Evolutionary conservation across 2,888 invertebrate genomes (phyloP), one percentile per base, ranked within the genome.

Genomic region (Meandrusa payeni): DNA sequence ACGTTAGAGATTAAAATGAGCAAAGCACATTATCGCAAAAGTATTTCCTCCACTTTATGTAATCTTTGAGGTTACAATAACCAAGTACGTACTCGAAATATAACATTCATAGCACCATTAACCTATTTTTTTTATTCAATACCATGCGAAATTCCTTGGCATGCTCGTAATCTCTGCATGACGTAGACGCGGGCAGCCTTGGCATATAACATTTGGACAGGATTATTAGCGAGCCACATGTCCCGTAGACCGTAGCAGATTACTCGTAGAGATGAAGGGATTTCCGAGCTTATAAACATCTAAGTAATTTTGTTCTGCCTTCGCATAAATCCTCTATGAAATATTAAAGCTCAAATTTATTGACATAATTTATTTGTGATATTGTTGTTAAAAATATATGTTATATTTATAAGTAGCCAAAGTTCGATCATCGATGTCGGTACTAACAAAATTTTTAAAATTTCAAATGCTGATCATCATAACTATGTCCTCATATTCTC

Each of bases 81-180:
- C 13, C 19, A 13, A 22, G 26, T 26, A 38, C 15, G n/a, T 5
- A 15, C 7, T 12, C 15, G 5, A 11, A 10, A 5, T 41, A 23
- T 20, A 33, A 34, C 33, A 45, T 39, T 39, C 44, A 34, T 39
- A 39, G 34, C n/a, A 28, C 12, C 34, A 45, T 45, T 45, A 29
- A 39, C 39, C 39, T 5, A 45, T 12, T 34, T 45, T 20, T 34
- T 39, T 44, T 39, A 44, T 39, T 44, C 39, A 32, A 28, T 33
- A 33, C 32, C 13, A 19, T 20, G 12, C 19, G 13, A 34, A 45
- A 39, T 40, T 39, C 44, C 39, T 45, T 45, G 39, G 39, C 24
- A 39, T 23, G 28, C 33, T 39, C 44, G 19, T 45, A 39, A 34
- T 39, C 44, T 28, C 33, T 28, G 23, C 33, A 45, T 45, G 34